A percentile compares a stretch with the other conserved stretches of the same genome.
Conservation (phyloP, 2,888 invertebrate genomes). For the Bellardia pandia region DNA sequence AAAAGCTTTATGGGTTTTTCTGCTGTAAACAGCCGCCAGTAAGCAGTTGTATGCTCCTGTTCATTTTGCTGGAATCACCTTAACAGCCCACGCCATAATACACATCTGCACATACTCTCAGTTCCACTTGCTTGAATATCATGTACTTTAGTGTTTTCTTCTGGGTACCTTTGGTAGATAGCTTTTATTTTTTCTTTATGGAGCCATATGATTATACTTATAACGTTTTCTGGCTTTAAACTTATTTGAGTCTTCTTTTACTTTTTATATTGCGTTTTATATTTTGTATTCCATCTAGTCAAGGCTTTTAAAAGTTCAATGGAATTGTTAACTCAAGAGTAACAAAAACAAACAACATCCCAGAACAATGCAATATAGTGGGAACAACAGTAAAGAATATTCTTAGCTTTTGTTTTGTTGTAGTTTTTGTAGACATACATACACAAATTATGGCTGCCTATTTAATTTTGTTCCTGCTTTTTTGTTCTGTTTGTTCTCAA, state of each 20-base stretch:
- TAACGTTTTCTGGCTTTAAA: slow-evolving; percentile 5
- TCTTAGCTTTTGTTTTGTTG: slow-evolving; percentile 23
- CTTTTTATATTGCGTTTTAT: neutral
- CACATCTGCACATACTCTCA: neutral
- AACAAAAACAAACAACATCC: neutral
- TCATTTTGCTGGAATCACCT: neutral
- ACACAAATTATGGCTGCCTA: slow-evolving; percentile 14
- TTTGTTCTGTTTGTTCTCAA: neutral
- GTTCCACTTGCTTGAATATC: slow-evolving; percentile 45
- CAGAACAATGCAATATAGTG: neutral
- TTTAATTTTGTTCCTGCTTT: neutral
- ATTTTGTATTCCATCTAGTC: neutral
- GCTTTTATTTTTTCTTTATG: neutral
- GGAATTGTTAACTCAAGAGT: slow-evolving; percentile 72
- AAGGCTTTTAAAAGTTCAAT: slow-evolving; percentile 74
- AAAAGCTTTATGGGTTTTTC: slow-evolving; percentile 7
- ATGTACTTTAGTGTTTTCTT: neutral
- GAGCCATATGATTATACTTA: neutral
- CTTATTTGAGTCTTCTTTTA: neutral
- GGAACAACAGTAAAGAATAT: slow-evolving; percentile 56
- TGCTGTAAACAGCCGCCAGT: slow-evolving; percentile 2
- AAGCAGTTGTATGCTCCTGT: slow-evolving; percentile 14
- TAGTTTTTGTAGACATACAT: slow-evolving; percentile 2
- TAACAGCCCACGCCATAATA: neutral
- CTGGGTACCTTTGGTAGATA: neutral